These are phyloP conservation scores for Callipepla californica DNA, from an alignment of 2,113 vertebrate genomes.

Conservation along the genomic window DNA sequence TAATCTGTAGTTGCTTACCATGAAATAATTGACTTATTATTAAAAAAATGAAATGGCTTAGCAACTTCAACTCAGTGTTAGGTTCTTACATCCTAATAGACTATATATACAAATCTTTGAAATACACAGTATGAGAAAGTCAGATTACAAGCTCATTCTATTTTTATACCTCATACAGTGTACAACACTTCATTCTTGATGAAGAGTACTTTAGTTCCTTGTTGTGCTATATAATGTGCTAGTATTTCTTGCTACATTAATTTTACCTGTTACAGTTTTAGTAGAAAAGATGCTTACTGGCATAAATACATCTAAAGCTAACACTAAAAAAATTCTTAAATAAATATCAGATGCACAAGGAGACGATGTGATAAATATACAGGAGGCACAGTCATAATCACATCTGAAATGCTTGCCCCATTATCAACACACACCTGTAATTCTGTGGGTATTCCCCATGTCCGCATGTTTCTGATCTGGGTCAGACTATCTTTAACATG, in stretches of 20 bases:
- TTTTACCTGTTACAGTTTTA: constrained; percentile 58
- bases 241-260: constrained; percentile 66
- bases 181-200: constrained; percentile 41
- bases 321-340: constrained; percentile 32
- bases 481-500: background rate
- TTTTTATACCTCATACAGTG: background rate
- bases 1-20: constrained; percentile 3
- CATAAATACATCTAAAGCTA: constrained; percentile 50
- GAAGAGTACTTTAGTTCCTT: constrained; percentile 57
- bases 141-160: constrained; percentile 21
- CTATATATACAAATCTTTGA: constrained; percentile 44
- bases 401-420: constrained; percentile 14
- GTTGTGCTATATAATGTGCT: constrained; percentile 51
- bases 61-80: background rate
- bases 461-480: background rate
- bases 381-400: constrained; percentile 35
- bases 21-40: constrained; percentile 54
- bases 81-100: constrained; percentile 1
- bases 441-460: background rate
- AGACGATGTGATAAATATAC: constrained; percentile 38
- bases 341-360: constrained; percentile 50
- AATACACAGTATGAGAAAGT: constrained; percentile 33
- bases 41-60: constrained; percentile 46
- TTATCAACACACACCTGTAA: background rate
- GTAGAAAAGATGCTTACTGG: constrained; percentile 37